phyloP scores from a whole-genome alignment of 2,797 vertebrate genomes.

The Anguilla marmorata region DNA sequence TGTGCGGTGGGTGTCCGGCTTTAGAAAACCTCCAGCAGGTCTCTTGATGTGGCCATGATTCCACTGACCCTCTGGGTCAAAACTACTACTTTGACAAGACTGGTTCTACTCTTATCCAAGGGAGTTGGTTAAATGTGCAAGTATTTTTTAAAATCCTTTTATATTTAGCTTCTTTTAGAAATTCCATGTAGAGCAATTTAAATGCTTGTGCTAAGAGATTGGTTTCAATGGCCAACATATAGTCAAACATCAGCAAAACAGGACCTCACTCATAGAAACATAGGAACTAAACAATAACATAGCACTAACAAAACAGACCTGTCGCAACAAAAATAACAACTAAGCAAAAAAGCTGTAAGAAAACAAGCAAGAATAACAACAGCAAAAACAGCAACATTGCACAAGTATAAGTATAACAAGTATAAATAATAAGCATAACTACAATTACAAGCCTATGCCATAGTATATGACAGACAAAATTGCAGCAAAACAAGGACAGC shows the following conservation, averaged over 20 bases:
- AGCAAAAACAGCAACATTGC: neutral
- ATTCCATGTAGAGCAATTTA: neutral
- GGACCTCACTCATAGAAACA: too few relatives aligned
- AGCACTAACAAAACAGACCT: too few relatives aligned
- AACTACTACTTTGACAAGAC: neutral
- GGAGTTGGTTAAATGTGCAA: neutral
- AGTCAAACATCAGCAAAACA: too few relatives aligned
- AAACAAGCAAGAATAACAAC: too few relatives aligned
- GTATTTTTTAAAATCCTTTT: neutral
- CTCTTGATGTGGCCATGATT: neutral
- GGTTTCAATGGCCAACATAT: too few relatives aligned
- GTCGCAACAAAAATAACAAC: too few relatives aligned
- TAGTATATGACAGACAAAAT: neutral
- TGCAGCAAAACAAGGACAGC: neutral
- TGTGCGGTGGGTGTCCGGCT: too few relatives aligned
- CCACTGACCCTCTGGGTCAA: neutral
- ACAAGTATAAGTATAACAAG: neutral
- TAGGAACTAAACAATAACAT: too few relatives aligned
- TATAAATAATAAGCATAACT: neutral
- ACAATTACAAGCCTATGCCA: neutral
- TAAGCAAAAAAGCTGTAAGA: too few relatives aligned
- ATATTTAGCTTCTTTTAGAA: neutral
- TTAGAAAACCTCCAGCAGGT: neutral
- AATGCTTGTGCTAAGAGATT: too few relatives aligned
- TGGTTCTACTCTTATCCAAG: neutral